Evolutionary conservation across 1,140 invertebrate genomes (phyloP), one percentile per base, ranked within the genome.

Genomic region (Drosophila dunni): DNA sequence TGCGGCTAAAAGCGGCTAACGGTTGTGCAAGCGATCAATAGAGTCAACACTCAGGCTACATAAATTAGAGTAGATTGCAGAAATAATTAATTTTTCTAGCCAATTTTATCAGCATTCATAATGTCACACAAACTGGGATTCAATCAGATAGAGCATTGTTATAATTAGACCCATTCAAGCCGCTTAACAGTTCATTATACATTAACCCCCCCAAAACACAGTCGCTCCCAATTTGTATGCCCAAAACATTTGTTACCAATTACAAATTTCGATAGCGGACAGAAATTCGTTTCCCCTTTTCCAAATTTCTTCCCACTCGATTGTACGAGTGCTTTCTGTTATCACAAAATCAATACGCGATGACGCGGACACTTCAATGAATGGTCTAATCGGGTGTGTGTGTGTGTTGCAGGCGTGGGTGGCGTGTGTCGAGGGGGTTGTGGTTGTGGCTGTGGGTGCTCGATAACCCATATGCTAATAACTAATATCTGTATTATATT

Each of bases 401-500:
- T n/a, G 6, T 29, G 68, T 45, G n/a, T 7, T 6, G 46, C 0
- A 9, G 51, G 29, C 13, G 40, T 42, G 20, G 57, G 11, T 34
- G 7, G 17, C 17, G 1, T 1, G 36, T n/a, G 8, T 24, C 33
- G 15, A 13, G 1, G 24, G 36, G 24, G 34, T 11, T 7, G 36
- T 2, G 33, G 36, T 40, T 57, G 45, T 42, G 74, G 15, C 24
- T 29, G 36, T 1, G 36, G 36, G 6, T n/a, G 58, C 7, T 53
- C 63, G 72, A 86, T 86, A 88, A 88, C 68, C 83, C 84, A 89
- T 83, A 88, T 80, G 83, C 84, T 88, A 88, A 88, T 88, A 88
- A 80, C 79, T 80, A 88, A 88, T 88, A 89, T 88, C 76, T 74
- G 69, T 80, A 88, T 83, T 88, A 89, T 88, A 89, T 86, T 89